Evolutionary conservation across 2,888 invertebrate species (phyloP).

Genomic region (Calliphora vomitoria): DNA sequence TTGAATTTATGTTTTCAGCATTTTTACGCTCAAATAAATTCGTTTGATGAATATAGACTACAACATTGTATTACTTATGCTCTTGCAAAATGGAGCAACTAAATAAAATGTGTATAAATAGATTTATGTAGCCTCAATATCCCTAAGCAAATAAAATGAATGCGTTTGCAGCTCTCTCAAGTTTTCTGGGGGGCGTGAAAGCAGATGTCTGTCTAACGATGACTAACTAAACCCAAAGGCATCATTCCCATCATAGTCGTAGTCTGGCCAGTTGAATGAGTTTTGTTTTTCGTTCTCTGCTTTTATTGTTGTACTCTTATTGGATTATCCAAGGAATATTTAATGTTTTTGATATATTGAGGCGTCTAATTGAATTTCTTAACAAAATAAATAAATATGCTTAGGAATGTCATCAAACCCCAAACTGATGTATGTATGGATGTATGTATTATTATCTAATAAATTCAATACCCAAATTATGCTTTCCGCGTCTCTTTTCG

Average conservation of each 20-base stretch:
- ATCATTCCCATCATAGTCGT: too few species aligned
- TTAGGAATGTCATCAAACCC: conserved; percentile 29
- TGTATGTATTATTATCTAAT: conserved; percentile 15
- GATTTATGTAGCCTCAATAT: conserved; percentile 16
- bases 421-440: conserved; percentile 16
- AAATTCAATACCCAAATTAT: conserved; percentile 24
- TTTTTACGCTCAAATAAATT: conserved; percentile 42
- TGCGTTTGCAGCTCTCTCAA: not conserved
- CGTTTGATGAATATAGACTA: conserved; percentile 28
- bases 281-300: not conserved
- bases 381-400: conserved; percentile 54
- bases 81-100: not conserved
- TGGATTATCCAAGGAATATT: not conserved
- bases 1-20: conserved; percentile 35
- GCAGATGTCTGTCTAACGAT: conserved; percentile 12
- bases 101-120: not conserved
- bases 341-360: conserved; percentile 6
- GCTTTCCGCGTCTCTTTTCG: not conserved
- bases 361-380: conserved; percentile 41
- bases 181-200: conserved; percentile 4
- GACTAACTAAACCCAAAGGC: not conserved
- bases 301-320: not conserved
- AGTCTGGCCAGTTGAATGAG: not conserved
- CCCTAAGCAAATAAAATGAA: conserved; percentile 14
- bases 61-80: conserved; percentile 16